Evolutionary conservation across 1,140 invertebrate genomes (phyloP), one percentile per base, ranked within the genome.

Genomic region (Dolichoris vasculosae): DNA sequence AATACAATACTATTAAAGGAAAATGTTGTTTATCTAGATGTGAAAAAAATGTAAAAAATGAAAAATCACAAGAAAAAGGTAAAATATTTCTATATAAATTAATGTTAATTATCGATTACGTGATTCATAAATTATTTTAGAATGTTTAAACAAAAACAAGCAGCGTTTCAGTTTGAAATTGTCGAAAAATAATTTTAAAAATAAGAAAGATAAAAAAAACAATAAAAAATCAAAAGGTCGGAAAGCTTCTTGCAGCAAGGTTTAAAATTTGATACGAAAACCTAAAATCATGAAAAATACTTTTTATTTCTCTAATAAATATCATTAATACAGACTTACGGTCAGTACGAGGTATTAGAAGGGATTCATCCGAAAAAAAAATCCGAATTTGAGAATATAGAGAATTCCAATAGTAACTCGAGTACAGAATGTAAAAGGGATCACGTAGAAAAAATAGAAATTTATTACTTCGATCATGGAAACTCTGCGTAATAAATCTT

Each of bases 381-480:
- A 15, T 75, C 11, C 7, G 23, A 2, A 48, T 73, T 55, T 4
- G 75, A 55, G 32, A 77, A n/a, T 8, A 20, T 46, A 46, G 73
- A 83, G 46, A 84, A 51, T 78, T 23, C 76, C 9, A 69, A 63
- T 15, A 75, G n/a, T n/a, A 87, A 46, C 35, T 35, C n/a, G 83
- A 83, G 71, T 20, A 30, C 23, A 23, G 80, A 63, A 67, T 59
- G 48, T 35, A 20, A 77, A 71, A 83, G 23, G 6, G 51, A 85
- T 23, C 23, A 64, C 17, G 7, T 75, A 20, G 93, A 94, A 83
- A 92, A 92, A 86, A 94, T 95, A 13, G 95, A 96, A 84, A 94
- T 95, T 64, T 96, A 96, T 90, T 95, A 95, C 71, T 96, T 96
- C 86, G 95, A 96, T 89, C 95, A 96, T 87, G 95, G 95, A 64